Base-by-base conservation (phyloP, 2,113 vertebrate genomes). In the Onychostruthus taczanowskii region DNA sequence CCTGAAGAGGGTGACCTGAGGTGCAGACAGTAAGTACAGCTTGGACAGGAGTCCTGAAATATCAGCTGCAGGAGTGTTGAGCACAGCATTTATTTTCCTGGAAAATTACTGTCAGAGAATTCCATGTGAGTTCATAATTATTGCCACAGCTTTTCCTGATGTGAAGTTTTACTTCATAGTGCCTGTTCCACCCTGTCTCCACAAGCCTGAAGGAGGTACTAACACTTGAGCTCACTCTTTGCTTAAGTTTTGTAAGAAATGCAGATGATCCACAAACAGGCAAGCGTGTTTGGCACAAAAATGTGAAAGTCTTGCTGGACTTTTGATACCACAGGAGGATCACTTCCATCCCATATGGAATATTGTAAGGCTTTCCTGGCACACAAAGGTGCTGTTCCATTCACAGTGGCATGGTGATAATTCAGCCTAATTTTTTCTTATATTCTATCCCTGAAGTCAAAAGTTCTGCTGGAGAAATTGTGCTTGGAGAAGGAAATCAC, bases 241-340 rank as follows among this genome's bases (percentile, higher is more conserved):
- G 43, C 10, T 75, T 10, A 67, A 63, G 49, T 91, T 80, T 28
- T 50, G 4, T 64, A 44, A 76, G 63, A 90, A 52, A 52, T 41
- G 52, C 2, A 43, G 37, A 26, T 31, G 59, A 78, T 61, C 35
- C 39, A 64, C 41, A 84, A 81, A 13, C 12, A 44, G 23, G 33
- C 11, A 84, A 53, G 20, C 7, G 6, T 26, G 23, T 77, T 84
- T 73, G 56, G 47, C 17, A 75, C 41, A 37, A 24, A 61, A 75
- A 23, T 17, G 35, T 67, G 50, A 52, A 62, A 90, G 8, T 9
- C 30, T 68, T 81, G 20, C 39, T 56, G 41, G 11, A 18, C 28
- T 76, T 92, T 50, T 1, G 1, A 43, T 23, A n/a, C 26, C 1
- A 3, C 31, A 19, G 0, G 2, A 84, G 5, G 37, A 59, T 8